Evolutionary conservation across 2,888 invertebrate genomes (phyloP).

Genomic region (Nemapogon koenigi): DNA sequence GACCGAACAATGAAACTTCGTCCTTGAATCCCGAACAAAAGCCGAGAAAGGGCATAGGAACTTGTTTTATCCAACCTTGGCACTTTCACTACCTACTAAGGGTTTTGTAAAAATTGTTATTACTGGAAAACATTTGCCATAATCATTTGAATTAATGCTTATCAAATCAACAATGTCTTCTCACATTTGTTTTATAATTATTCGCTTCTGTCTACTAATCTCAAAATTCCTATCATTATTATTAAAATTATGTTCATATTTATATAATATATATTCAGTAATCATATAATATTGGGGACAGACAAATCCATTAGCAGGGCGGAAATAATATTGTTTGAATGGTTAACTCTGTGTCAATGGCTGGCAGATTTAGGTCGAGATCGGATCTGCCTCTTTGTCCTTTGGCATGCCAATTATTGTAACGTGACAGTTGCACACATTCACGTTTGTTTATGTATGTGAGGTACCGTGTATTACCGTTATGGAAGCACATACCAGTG

Average conservation of each 20-base stretch:
- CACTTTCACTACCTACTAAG: conserved; percentile 61
- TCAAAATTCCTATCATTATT: no score
- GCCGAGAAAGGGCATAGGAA: conserved; percentile 62
- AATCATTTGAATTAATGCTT: neutral
- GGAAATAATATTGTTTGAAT: conserved; percentile 20
- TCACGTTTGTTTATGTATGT: conserved; percentile 14
- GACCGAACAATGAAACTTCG: conserved; percentile 51
- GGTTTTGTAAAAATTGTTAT: conserved; percentile 13
- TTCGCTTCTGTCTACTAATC: no score
- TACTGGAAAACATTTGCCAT: neutral
- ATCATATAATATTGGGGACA: no score
- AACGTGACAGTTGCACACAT: conserved; percentile 27
- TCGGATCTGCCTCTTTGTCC: conserved; percentile 42
- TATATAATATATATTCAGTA: no score
- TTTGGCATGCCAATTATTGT: conserved; percentile 41
- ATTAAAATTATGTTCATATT: no score
- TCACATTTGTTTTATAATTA: no score
- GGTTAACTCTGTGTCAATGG: conserved; percentile 23
- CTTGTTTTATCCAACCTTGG: conserved; percentile 53
- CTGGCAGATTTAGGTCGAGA: conserved; percentile 43
- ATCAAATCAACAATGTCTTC: no score
- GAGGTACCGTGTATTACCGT: conserved; percentile 59
- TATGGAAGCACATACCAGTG: conserved; percentile 63
- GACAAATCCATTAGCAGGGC: conserved; percentile 19
- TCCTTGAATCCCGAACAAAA: conserved; percentile 60